Conservation (phyloP, 2,113 vertebrate species). For the Pardalotus punctatus region DNA sequence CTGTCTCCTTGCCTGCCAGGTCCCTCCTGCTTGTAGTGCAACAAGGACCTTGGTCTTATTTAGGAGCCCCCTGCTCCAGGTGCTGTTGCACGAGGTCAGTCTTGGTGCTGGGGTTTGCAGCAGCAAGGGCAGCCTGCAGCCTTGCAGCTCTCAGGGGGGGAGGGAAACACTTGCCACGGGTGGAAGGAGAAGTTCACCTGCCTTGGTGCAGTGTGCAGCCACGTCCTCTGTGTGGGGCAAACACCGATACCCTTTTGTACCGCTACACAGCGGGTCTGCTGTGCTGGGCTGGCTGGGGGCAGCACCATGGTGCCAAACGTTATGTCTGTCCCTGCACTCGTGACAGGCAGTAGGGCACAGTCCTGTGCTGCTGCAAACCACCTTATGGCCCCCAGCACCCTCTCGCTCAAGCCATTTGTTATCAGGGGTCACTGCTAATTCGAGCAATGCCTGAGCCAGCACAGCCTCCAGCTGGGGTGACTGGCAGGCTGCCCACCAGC, state of each 20-base stretch:
- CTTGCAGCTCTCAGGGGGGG: neutral
- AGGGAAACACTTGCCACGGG: rapidly evolving
- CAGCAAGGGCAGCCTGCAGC: neutral
- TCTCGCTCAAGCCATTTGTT: neutral
- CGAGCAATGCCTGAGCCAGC: neutral
- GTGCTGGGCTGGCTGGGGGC: neutral
- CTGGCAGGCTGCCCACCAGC: neutral
- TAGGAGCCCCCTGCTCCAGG: neutral
- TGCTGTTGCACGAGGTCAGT: rapidly evolving
- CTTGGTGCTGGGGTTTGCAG: neutral
- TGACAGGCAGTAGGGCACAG: neutral
- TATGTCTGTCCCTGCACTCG: rapidly evolving
- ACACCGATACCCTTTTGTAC: neutral
- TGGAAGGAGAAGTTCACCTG: neutral
- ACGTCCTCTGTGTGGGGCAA: rapidly evolving
- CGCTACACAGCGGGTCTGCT: neutral
- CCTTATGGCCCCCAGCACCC: neutral
- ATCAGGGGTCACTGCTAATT: neutral
- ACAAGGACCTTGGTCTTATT: neutral
- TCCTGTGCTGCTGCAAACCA: neutral
- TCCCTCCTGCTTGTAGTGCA: neutral
- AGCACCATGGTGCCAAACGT: rapidly evolving
- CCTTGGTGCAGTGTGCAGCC: neutral
- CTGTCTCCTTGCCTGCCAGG: neutral
- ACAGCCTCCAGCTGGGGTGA: neutral